Evolutionary conservation across 2,797 vertebrate species (phyloP).

Genomic region (Chelon labrosus): DNA sequence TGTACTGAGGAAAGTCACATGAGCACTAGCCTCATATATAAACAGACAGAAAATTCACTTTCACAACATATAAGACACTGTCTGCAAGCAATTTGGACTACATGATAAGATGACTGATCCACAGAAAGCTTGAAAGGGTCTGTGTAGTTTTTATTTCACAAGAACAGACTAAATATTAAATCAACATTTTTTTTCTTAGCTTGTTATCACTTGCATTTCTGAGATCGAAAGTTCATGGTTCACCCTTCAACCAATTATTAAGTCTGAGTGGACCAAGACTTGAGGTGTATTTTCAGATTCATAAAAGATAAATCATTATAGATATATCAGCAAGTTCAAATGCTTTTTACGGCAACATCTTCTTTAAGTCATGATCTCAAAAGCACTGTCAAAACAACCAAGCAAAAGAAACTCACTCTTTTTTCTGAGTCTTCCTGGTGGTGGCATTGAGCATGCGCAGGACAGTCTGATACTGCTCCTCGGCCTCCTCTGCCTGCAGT

Average conservation of each 20-base stretch:
- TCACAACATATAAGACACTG: background rate
- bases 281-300: too few relatives aligned
- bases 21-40: background rate
- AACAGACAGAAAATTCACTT: background rate
- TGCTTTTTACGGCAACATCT: background rate
- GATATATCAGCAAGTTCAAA: background rate
- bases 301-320: background rate
- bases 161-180: too few relatives aligned
- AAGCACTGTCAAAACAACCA: background rate
- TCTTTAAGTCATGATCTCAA: background rate
- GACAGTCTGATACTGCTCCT: constrained; percentile 91
- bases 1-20: constrained; percentile 7
- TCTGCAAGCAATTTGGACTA: background rate
- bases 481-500: constrained; percentile 90
- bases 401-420: constrained; percentile 86
- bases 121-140: background rate
- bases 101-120: background rate
- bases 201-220: background rate
- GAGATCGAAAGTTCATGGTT: background rate
- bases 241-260: background rate
- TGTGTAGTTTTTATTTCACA: background rate
- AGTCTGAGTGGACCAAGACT: too few relatives aligned
- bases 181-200: background rate
- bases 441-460: constrained; percentile 92
- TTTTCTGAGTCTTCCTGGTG: constrained; percentile 91